Percentiles rank a stretch among this genome's conserved stretches.
These are phyloP conservation scores for Archaeoteleia sp. DNA, from an alignment of 2,888 invertebrate genomes.

Conservation along the genomic window DNA sequence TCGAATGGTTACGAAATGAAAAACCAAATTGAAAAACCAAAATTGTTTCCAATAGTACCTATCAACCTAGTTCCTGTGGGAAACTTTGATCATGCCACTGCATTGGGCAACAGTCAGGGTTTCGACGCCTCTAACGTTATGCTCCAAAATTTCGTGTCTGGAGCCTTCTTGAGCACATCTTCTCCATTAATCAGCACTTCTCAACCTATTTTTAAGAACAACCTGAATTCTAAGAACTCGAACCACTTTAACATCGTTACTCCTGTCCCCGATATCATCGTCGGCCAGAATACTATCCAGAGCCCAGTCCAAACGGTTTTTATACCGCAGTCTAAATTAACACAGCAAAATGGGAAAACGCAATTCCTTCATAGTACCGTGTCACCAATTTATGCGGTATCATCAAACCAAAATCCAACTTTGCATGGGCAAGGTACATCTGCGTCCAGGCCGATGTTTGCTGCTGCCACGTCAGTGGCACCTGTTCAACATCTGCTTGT, in stretches of 20 bases:
- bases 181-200: conserved; percentile 60
- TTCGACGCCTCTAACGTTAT: conserved; percentile 76
- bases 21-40: conserved; percentile 69
- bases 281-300: conserved; percentile 67
- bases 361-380: conserved; percentile 63
- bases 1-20: conserved; percentile 65
- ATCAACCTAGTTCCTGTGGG: conserved; percentile 67
- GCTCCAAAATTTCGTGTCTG: conserved; percentile 62
- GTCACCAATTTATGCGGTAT: conserved; percentile 63
- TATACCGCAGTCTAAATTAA: conserved; percentile 56
- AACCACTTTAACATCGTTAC: conserved; percentile 59
- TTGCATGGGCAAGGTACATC: conserved; percentile 52
- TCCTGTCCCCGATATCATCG: conserved; percentile 65
- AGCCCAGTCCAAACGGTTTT: conserved; percentile 64
- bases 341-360: conserved; percentile 55
- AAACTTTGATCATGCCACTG: conserved; percentile 75
- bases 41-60: conserved; percentile 66
- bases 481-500: conserved; percentile 55
- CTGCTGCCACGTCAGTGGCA: conserved; percentile 51
- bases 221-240: conserved; percentile 44
- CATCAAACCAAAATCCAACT: conserved; percentile 53
- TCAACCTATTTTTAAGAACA: conserved; percentile 33
- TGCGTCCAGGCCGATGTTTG: conserved; percentile 54
- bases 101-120: conserved; percentile 74
- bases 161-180: conserved; percentile 60